Conservation (phyloP, 2,888 invertebrate species). For the Gnatocerus cornutus region DNA sequence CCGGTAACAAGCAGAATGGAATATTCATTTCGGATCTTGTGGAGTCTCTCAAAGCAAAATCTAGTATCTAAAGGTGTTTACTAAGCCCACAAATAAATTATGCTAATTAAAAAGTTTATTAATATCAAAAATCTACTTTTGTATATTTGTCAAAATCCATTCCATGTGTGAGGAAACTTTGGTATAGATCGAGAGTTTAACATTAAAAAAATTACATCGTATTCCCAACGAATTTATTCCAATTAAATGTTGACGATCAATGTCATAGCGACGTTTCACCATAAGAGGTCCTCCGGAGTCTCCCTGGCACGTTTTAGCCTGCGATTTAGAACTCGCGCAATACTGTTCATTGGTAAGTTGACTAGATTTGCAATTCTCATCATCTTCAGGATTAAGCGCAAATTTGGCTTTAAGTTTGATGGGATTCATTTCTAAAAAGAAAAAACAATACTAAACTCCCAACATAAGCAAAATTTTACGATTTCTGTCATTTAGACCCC, state of each 20-base stretch:
- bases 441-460: too few relatives aligned
- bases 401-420: background rate
- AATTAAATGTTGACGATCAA: background rate
- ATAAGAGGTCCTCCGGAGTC: constrained; percentile 24
- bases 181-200: constrained; percentile 8
- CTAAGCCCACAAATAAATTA: constrained; percentile 15
- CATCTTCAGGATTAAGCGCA: background rate
- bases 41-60: constrained; percentile 61
- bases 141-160: constrained; percentile 3
- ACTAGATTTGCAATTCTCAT: background rate
- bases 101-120: constrained; percentile 20
- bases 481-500: background rate
- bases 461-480: background rate
- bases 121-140: background rate
- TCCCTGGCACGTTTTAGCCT: background rate
- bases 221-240: constrained; percentile 9
- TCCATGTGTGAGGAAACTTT: background rate
- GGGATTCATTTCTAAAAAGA: background rate
- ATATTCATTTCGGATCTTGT: constrained; percentile 67
- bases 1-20: constrained; percentile 58
- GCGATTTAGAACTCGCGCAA: background rate
- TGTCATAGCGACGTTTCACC: background rate
- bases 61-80: constrained; percentile 16
- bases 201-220: background rate
- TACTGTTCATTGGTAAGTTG: background rate